Evolutionary conservation across 2,888 invertebrate species (phyloP).

Genomic region (Melanotus villosus): DNA sequence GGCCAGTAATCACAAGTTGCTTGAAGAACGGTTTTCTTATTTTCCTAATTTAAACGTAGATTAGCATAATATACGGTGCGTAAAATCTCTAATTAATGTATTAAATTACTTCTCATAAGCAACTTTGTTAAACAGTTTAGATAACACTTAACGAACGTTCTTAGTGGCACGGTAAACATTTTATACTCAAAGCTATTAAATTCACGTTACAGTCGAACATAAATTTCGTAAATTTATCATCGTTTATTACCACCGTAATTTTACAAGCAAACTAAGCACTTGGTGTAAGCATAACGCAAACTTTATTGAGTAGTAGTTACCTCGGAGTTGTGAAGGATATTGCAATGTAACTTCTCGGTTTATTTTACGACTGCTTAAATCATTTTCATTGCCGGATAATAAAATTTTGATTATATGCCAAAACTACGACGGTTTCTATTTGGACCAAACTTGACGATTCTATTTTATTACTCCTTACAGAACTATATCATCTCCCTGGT

Average conservation of each 20-base stretch:
- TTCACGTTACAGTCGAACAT: slow-evolving; percentile 19
- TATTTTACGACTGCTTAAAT: slow-evolving; percentile 20
- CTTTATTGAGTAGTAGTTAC: slow-evolving; percentile 25
- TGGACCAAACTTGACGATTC: too few species aligned
- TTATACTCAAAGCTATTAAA: slow-evolving; percentile 13
- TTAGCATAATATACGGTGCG: too few species aligned
- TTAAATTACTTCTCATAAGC: neutral
- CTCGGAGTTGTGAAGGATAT: neutral
- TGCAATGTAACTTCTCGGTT: slow-evolving; percentile 14
- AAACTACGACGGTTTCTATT: neutral
- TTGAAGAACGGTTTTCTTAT: too few species aligned
- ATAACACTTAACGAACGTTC: neutral
- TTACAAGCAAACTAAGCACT: slow-evolving; percentile 20
- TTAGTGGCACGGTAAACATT: slow-evolving; percentile 25
- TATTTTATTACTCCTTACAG: too few species aligned
- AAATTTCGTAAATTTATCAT: slow-evolving; percentile 26
- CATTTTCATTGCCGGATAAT: slow-evolving; percentile 4
- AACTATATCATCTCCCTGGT: too few species aligned
- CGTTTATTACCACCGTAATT: slow-evolving; percentile 26
- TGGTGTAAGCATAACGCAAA: slow-evolving; percentile 11
- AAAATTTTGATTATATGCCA: slow-evolving; percentile 8
- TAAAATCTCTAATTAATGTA: too few species aligned
- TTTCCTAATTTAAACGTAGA: too few species aligned
- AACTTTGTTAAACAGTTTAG: slow-evolving; percentile 2
- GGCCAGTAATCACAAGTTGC: too few species aligned